These are phyloP conservation scores for Anoncus sp. DNA, from an alignment of 2,888 invertebrate species.

Conservation along the genomic window DNA sequence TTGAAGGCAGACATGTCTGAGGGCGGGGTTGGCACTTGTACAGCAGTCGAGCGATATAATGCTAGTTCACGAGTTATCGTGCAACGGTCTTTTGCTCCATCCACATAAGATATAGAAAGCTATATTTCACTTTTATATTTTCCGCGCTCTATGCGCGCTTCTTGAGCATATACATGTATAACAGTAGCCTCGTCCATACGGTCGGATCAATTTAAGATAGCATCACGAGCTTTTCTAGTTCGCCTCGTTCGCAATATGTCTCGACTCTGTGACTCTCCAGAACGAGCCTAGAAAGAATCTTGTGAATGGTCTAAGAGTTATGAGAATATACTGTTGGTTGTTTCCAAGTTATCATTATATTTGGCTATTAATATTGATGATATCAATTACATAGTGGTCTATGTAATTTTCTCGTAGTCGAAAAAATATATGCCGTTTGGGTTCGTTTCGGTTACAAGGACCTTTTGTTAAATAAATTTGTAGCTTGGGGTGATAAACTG, in stretches of 20 bases:
- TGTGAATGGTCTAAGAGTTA: constrained; percentile 3
- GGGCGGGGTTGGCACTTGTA: not conserved
- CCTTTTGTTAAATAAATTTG: too few species aligned
- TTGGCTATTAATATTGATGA: not conserved
- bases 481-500: too few species aligned
- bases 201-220: constrained; percentile 58
- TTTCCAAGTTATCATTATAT: not conserved
- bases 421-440: too few species aligned
- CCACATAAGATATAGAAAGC: constrained; percentile 52
- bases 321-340: not conserved
- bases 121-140: constrained; percentile 64
- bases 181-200: constrained; percentile 22
- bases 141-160: constrained; percentile 41
- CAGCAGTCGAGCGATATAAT: constrained; percentile 27
- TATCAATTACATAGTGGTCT: too few species aligned
- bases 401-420: too few species aligned
- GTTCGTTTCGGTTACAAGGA: too few species aligned
- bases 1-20: not conserved
- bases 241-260: constrained; percentile 40
- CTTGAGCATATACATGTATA: constrained; percentile 9
- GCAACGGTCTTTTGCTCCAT: constrained; percentile 5
- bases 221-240: constrained; percentile 36
- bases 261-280: not conserved
- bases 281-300: constrained; percentile 1
- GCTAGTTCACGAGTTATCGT: constrained; percentile 22